Percentiles rank a stretch among this genome's conserved stretches.
These are phyloP conservation scores for Alsophila aescularia DNA, from an alignment of 2,888 invertebrate species.

Conservation along the genomic window DNA sequence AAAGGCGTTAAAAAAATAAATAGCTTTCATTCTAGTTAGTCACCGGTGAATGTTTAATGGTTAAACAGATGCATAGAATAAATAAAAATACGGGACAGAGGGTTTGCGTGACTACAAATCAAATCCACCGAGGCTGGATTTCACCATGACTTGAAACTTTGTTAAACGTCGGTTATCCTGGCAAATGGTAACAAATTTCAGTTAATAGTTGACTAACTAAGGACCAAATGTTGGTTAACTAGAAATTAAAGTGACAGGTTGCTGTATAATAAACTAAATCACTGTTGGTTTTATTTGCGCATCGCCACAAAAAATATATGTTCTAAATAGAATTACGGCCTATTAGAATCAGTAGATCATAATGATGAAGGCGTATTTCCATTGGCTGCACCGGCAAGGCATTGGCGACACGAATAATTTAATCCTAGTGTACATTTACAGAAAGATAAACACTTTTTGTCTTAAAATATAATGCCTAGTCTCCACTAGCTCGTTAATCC, in stretches of 20 bases:
- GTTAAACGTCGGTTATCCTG: background rate
- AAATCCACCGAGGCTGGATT: constrained; percentile 12
- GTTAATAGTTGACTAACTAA: no score
- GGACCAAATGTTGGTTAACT: no score
- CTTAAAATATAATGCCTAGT: background rate
- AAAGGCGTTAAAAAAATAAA: constrained; percentile 11
- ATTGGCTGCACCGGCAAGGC: no score
- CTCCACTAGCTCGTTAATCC: background rate
- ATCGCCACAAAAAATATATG: background rate
- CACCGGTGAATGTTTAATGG: constrained; percentile 4
- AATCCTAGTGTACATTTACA: no score
- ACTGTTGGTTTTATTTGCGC: constrained; percentile 20
- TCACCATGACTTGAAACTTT: no score
- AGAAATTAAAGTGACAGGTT: constrained; percentile 33
- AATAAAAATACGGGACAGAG: no score
- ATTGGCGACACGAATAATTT: no score
- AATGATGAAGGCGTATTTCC: no score
- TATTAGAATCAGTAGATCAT: no score
- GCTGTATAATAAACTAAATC: constrained; percentile 34
- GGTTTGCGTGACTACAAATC: constrained; percentile 44
- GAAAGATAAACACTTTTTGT: background rate
- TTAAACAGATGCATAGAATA: no score
- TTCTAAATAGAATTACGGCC: no score
- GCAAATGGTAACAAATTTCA: no score
- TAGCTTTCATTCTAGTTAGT: constrained; percentile 9